A percentile compares a stretch with the other conserved stretches of the same genome.
These are phyloP conservation scores for Ara ararauna DNA, from an alignment of 2,797 vertebrate species.

Conservation along the genomic window DNA sequence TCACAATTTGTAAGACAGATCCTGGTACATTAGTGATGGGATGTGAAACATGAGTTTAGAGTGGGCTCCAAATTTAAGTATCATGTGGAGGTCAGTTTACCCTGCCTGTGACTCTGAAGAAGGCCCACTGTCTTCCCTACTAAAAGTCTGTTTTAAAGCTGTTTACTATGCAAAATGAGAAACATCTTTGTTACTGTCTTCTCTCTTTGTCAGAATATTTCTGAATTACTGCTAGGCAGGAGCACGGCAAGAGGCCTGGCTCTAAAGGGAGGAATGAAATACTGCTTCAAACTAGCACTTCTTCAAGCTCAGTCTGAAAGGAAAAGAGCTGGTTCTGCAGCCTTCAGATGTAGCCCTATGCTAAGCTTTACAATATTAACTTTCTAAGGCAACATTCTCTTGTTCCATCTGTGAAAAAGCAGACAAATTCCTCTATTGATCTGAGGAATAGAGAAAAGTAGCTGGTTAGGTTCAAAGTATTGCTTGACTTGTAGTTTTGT, in stretches of 20 bases:
- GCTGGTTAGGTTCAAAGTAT: not conserved
- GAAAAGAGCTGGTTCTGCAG: not conserved
- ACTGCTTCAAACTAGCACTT: not conserved
- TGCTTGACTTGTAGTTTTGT: not conserved
- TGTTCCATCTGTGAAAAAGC: not conserved
- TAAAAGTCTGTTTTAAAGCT: slow-evolving; percentile 18
- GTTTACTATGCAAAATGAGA: not conserved
- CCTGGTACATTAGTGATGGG: not conserved
- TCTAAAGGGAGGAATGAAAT: not conserved
- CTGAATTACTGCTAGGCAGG: not conserved
- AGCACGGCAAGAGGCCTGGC: not conserved
- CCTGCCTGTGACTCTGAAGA: not conserved
- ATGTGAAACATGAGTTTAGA: slow-evolving; percentile 56
- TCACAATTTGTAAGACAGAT: not conserved
- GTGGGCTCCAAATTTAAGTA: slow-evolving; percentile 51
- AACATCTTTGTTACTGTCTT: not conserved
- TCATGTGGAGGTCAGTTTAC: slow-evolving; percentile 36
- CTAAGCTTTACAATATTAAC: not conserved
- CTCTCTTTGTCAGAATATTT: not conserved
- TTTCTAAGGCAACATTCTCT: not conserved
- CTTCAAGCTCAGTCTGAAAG: not conserved
- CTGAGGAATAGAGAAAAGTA: not conserved
- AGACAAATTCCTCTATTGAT: not conserved
- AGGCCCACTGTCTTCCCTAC: not conserved
- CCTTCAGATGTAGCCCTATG: not conserved